phyloP scores from a whole-genome alignment of 1,140 invertebrate species.

The Palaemon carinicauda region DNA sequence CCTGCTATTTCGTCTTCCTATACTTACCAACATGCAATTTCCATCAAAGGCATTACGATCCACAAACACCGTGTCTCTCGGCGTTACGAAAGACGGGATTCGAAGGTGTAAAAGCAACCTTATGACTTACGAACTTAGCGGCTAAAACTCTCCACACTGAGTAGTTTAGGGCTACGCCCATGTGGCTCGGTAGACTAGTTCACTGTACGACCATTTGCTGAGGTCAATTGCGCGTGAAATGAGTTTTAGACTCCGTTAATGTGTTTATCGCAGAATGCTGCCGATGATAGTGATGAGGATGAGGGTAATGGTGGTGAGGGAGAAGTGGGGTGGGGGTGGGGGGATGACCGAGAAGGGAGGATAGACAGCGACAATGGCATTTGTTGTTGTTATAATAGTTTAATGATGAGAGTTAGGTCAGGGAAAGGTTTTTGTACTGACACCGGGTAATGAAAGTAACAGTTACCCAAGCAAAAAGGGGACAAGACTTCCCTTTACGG shows the following conservation, averaged over 20 bases:
- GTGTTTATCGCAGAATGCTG: not conserved
- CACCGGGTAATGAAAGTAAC: too few species aligned
- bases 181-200: not conserved
- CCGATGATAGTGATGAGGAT: not conserved
- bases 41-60: constrained; percentile 7
- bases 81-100: too few species aligned
- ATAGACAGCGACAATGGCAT: too few species aligned
- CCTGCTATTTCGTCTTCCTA: not conserved
- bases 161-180: not conserved
- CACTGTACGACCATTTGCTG: constrained; percentile 8
- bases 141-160: not conserved
- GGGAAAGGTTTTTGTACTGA: too few species aligned
- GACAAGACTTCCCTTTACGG: too few species aligned
- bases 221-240: constrained; percentile 26
- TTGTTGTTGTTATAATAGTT: too few species aligned
- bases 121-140: not conserved
- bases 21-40: constrained; percentile 17
- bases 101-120: not conserved
- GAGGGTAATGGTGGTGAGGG: too few species aligned
- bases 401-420: too few species aligned
- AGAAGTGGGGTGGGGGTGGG: too few species aligned
- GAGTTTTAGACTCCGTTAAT: not conserved
- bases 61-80: not conserved
- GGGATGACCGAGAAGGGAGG: too few species aligned
- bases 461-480: too few species aligned